Evolutionary conservation across 1,140 invertebrate species (phyloP).

Genomic region (Tenebrio molitor): DNA sequence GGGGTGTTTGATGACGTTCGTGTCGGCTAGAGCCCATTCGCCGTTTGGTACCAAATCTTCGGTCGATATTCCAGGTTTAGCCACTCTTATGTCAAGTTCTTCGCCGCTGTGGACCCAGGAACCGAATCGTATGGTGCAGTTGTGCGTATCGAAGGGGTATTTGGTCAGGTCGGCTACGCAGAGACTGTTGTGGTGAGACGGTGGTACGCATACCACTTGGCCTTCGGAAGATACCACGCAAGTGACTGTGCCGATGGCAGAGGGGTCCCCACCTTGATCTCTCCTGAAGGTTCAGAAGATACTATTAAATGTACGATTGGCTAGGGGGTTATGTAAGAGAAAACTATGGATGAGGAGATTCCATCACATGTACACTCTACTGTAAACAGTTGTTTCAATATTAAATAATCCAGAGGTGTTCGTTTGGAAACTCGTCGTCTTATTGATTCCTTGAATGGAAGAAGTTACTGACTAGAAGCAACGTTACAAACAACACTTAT

Average conservation of each 20-base stretch:
- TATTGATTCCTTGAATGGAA: too few relatives aligned
- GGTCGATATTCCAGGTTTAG: conserved; percentile 56
- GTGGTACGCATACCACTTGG: conserved; percentile 68
- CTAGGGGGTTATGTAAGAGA: too few relatives aligned
- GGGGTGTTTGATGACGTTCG: conserved; percentile 56
- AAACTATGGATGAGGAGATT: too few relatives aligned
- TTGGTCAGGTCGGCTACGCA: conserved; percentile 67
- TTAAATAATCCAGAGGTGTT: too few relatives aligned
- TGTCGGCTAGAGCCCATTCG: conserved; percentile 64
- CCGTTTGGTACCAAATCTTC: conserved; percentile 61
- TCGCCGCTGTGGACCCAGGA: conserved; percentile 74
- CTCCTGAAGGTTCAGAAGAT: conserved; percentile 52
- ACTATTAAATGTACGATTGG: too few relatives aligned
- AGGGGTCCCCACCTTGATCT: conserved; percentile 52
- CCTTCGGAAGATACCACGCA: conserved; percentile 66
- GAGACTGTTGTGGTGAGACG: conserved; percentile 67
- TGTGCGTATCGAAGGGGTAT: conserved; percentile 72
- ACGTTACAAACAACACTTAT: too few relatives aligned
- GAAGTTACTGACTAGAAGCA: too few relatives aligned
- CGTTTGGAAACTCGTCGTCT: too few relatives aligned
- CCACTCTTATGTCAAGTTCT: conserved; percentile 68
- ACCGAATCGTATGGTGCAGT: conserved; percentile 69
- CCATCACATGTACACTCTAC: too few relatives aligned
- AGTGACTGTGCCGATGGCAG: conserved; percentile 54
- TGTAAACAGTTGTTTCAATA: too few relatives aligned